Evolutionary conservation across 2,797 vertebrate species (phyloP), one percentile per base, ranked within the genome.

Genomic region (Glossophaga mutica): DNA sequence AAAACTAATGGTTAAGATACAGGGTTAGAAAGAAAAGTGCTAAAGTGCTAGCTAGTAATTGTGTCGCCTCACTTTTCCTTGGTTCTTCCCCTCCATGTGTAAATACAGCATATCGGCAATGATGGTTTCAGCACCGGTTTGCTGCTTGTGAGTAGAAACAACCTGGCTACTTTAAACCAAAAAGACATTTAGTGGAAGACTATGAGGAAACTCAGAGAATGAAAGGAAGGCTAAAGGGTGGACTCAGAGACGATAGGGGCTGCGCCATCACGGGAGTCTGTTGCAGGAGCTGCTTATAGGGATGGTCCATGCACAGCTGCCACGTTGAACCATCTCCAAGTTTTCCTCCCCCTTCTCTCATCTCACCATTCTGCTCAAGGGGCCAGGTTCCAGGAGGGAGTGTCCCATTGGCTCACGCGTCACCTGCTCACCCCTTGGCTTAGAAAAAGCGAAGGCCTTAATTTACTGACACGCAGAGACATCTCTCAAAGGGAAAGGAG

Each of bases 1-100:
- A 59, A 26, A 84, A 87, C 62, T 50, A 67, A 94, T 46, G 52
- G 84, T 50, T 78, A 91, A 87, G 85, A 34, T 12, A 70, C 44
- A 46, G 34, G 76, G 37, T 32, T 16, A 46, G 24, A 26, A 57
- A 42, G 37, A 24, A 16, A 67, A 52, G 81, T 7, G 9, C 42
- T 8, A 0, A 46, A 39, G 79, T 22, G 19, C 52, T 5, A 5
- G 57, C 7, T 39, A 12, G 59, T 6, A 4, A 71, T 62, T 3
- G 0, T 3, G 18, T 19, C 18, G 37, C 39, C 15, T 85, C 1
- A 8, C 50, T 50, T 70, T 73, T 42, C 55, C 59, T 65, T n/a
- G 1, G 8, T 73, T 73, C 26, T 39, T 46, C 9, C 32, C 22
- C 26, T 84, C n/a, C 9, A 1, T 5, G 6, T 15, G 9, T 68